Evolutionary conservation across 2,113 vertebrate species (phyloP), one percentile per base, ranked within the genome.

Genomic region (Dipodomys spectabilis): DNA sequence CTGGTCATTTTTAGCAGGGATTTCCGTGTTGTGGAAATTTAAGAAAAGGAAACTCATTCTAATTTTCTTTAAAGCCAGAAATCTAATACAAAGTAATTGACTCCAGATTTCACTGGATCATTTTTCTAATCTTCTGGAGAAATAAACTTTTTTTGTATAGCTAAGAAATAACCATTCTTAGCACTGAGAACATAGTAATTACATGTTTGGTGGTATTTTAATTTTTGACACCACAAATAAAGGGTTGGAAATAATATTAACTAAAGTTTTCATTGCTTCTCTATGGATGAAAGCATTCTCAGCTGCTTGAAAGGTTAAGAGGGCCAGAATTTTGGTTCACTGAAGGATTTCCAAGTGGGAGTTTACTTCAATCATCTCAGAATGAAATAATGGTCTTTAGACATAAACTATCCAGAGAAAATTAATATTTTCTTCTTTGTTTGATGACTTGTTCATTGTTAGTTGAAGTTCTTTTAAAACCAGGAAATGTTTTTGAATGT

Each of bases 21-120:
- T 82, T 88, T 90, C 49, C 0, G 86, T 45, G 28, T 60, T 32
- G 73, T n/a, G 2, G 13, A 39, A 9, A 75, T 12, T 71, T 65
- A 44, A 53, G 39, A 69, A 92, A 92, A 20, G 83, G 23, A 72
- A 94, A 95, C 82, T 13, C 53, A 57, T 13, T 57, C 13, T 68
- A 92, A 86, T 49, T 44, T 72, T 82, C 6, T 28, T 73, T 84
- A 86, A 88, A 83, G 19, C 20, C n/a, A 73, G 62, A 94, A 94
- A 71, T 79, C 18, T n/a, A 82, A 78, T 71, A 6, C 67, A 64
- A 86, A 94, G 22, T 44, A 6, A 62, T 90, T 87, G 78, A 79
- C 4, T 82, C 7, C 53, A 93, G 81, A 84, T 91, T 89, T 81
- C 9, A 67, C 35, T 64, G 27, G 32, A 32, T 67, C 0, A 4